These are phyloP conservation scores for Romanogobio albipinnatus DNA, from an alignment of 2,113 vertebrate species.

Conservation along the genomic window DNA sequence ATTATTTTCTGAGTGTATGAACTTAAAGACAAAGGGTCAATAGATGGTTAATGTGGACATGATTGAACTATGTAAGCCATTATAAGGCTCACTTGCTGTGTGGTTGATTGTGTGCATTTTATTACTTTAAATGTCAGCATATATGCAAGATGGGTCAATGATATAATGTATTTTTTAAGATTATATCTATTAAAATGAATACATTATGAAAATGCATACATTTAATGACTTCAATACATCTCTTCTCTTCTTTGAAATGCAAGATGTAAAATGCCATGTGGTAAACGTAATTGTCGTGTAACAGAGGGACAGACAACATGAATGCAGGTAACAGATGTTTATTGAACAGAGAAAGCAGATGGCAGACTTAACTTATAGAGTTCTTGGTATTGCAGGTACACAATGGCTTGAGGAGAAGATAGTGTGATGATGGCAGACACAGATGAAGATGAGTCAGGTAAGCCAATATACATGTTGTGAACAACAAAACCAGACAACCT, in stretches of 20 bases:
- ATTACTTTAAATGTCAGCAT: background rate
- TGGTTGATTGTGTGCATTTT: background rate
- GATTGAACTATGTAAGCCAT: slow-evolving; percentile 5
- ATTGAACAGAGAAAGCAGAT: too few relatives aligned
- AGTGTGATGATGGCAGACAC: too few relatives aligned
- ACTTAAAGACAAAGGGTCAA: slow-evolving; percentile 25
- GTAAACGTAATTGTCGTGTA: too few relatives aligned
- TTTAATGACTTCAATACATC: background rate
- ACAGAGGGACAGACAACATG: too few relatives aligned
- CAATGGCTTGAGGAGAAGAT: too few relatives aligned
- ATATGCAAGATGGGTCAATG: background rate
- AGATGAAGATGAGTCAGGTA: too few relatives aligned
- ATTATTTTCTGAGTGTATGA: background rate
- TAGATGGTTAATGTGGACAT: slow-evolving; percentile 36
- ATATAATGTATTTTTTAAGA: background rate
- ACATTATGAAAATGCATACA: background rate
- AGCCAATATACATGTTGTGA: too few relatives aligned
- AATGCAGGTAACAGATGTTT: too few relatives aligned
- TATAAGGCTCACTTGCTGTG: background rate
- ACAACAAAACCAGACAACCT: too few relatives aligned
- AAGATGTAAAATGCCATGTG: background rate
- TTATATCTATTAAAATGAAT: background rate
- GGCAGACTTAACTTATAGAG: too few relatives aligned
- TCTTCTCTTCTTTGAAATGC: background rate
- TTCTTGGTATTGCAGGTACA: too few relatives aligned